phyloP scores from a whole-genome alignment of 2,113 vertebrate species.

The Vombatus ursinus region DNA sequence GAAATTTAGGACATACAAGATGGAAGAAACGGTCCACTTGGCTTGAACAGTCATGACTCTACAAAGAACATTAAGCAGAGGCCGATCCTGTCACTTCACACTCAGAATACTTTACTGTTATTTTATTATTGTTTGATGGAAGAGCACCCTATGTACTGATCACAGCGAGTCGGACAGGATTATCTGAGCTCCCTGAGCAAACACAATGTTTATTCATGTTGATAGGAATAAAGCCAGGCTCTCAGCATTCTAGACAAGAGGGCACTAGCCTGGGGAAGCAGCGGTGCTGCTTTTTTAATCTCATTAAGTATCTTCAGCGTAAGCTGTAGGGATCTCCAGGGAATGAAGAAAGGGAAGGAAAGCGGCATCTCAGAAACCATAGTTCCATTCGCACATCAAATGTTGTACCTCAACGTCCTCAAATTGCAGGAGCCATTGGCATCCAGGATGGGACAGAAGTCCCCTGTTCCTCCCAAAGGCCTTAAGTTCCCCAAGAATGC shows the following conservation, averaged over 20 bases:
- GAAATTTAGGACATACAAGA: fast-evolving
- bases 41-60: background rate
- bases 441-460: background rate
- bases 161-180: fast-evolving
- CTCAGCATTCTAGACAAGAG: background rate
- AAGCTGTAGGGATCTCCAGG: background rate
- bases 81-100: background rate
- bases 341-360: background rate
- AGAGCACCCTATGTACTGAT: background rate
- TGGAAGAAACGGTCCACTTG: background rate
- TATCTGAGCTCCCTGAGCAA: slow-evolving; percentile 1
- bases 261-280: background rate
- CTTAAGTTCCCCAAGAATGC: background rate
- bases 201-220: background rate
- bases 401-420: background rate
- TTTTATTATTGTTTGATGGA: background rate
- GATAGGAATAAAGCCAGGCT: background rate
- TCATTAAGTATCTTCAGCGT: background rate
- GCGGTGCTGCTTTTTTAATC: background rate
- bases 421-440: background rate
- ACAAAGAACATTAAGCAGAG: background rate
- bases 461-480: background rate
- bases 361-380: background rate
- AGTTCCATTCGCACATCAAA: no score
- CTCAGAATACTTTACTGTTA: background rate